These are phyloP conservation scores for Lepus townsendii DNA, from an alignment of 2,797 vertebrate genomes.

Conservation along the genomic window DNA sequence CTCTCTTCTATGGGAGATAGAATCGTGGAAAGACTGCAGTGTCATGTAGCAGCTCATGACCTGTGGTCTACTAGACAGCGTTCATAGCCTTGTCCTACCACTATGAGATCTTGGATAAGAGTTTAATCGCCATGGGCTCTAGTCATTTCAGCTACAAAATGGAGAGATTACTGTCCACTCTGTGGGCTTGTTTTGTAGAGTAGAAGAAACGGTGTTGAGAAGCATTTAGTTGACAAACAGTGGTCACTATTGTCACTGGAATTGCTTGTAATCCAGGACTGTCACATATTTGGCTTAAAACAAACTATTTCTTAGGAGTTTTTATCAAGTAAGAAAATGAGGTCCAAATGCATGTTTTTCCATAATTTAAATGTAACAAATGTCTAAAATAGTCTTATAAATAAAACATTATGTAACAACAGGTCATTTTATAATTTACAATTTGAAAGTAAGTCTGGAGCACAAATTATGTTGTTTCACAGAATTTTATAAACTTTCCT, in stretches of 20 bases:
- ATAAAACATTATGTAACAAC: constrained; percentile 68
- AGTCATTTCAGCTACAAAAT: background rate
- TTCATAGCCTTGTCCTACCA: background rate
- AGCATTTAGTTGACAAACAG: background rate
- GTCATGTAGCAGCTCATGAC: background rate
- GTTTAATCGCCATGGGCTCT: background rate
- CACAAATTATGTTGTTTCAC: background rate
- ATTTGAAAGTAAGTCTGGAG: constrained; percentile 73
- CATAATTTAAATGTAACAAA: constrained; percentile 76
- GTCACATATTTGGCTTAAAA: constrained; percentile 49
- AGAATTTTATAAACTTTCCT: constrained; percentile 51
- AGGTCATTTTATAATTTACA: constrained; percentile 76
- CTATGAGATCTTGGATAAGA: too few relatives aligned
- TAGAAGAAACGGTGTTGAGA: background rate
- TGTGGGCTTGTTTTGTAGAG: background rate
- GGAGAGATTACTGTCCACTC: background rate
- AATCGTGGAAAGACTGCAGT: background rate
- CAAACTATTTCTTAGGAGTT: constrained; percentile 51
- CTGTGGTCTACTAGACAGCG: background rate
- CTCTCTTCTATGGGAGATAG: background rate
- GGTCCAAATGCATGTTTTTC: constrained; percentile 68
- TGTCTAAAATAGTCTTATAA: constrained; percentile 56
- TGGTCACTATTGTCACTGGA: background rate
- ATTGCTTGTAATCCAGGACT: background rate
- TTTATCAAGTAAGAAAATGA: constrained; percentile 74